Conservation (phyloP, 1,140 invertebrate species). For the Lutraria rhynchaena region DNA sequence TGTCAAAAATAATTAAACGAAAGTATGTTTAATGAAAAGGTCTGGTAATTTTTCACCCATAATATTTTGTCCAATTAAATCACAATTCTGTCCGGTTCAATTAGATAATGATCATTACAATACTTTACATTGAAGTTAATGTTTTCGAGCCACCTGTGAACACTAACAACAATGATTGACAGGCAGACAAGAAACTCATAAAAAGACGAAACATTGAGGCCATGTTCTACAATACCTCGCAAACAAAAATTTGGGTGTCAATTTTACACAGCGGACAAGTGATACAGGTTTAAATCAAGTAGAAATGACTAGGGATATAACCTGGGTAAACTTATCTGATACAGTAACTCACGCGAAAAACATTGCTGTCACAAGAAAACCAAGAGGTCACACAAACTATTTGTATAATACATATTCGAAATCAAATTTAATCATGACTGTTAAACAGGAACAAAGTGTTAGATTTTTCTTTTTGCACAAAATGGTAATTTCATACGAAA, state of each 20-base stretch:
- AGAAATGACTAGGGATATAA: constrained; percentile 28
- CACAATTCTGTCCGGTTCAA: too few relatives aligned
- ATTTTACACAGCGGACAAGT: constrained; percentile 36
- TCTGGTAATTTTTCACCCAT: too few relatives aligned
- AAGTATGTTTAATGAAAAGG: too few relatives aligned
- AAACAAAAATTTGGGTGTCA: constrained; percentile 13
- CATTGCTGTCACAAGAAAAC: constrained; percentile 29
- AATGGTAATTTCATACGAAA: constrained; percentile 26
- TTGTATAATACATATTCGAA: constrained; percentile 28
- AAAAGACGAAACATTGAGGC: constrained; percentile 27
- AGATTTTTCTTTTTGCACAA: neutral
- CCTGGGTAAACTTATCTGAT: constrained; percentile 17
- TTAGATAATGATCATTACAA: too few relatives aligned
- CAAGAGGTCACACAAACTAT: constrained; percentile 37
- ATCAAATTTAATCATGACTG: constrained; percentile 25
- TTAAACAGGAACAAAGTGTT: constrained; percentile 33
- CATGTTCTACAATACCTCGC: neutral
- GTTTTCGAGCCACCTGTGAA: constrained; percentile 36
- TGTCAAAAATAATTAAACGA: too few relatives aligned
- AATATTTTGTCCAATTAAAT: too few relatives aligned
- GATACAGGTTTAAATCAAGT: constrained; percentile 55
- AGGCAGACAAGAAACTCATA: constrained; percentile 15
- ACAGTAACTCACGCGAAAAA: constrained; percentile 32
- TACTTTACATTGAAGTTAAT: too few relatives aligned
- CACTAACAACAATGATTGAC: constrained; percentile 44